Evolutionary conservation across 1,140 invertebrate species (phyloP), one percentile per base, ranked within the genome.

Genomic region (Ditylenchus dipsaci): DNA sequence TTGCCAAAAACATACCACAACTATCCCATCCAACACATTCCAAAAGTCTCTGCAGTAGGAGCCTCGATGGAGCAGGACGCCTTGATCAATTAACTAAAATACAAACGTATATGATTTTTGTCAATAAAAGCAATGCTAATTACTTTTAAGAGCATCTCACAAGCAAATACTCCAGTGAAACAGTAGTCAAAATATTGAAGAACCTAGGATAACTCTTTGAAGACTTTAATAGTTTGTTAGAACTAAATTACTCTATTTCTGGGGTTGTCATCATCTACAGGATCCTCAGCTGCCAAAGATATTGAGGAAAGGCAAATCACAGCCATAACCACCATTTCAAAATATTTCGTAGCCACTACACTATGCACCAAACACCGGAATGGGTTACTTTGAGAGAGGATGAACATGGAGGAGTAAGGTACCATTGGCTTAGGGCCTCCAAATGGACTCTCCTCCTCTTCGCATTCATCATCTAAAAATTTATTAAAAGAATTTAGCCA

Each of bases 351-450:
- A 47, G 68, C 74, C 15, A 82, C 80, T 33, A 82, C 68, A 57
- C 75, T 74, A 65, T 82, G 80, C 38, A 82, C 82, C 15, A 77
- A 38, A 21, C 82, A 69, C 30, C 80, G 77, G 21, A 82, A 23
- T 58, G 92, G 91, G 88, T 99, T 99, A 73, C 92, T 95, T 78
- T 93, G 91, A 82, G 93, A 93, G 82, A 98, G 89, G 87, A 98
- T 91, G 88, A 98, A 99, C 93, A 99, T 96, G 84, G 94, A 97
- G 86, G 93, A 95, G 87, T 97, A 98, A 87, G 95, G 95, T 87
- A 98, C 88, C 91, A 99, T 99, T 85, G 95, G 94, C 88, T 94
- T 95, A 84, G 94, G 85, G 19, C 80, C 80, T 17, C 80, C 80
- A 53, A 82, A 82, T n/a, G 80, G 81, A 9, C 66, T 71, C 29